Evolutionary conservation across 1,140 invertebrate species (phyloP).

Genomic region (Zaprionus tsacasi): DNA sequence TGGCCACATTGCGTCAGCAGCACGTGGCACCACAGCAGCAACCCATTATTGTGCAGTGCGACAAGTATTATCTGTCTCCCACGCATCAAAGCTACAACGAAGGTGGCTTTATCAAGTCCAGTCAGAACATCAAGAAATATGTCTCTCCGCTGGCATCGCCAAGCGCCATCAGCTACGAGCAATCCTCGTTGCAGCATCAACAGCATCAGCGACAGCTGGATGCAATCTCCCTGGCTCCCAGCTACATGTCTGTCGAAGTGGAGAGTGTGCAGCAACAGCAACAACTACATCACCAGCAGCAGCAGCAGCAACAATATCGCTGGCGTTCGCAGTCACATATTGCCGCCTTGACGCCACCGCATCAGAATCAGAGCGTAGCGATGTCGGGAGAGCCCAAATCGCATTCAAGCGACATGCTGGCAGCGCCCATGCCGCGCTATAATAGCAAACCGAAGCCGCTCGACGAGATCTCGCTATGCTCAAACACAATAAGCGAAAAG

Average conservation of each 20-base stretch:
- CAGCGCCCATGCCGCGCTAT: conserved; percentile 57
- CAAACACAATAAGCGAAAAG: conserved; percentile 72
- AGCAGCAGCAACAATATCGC: conserved; percentile 58
- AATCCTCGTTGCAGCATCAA: conserved; percentile 54
- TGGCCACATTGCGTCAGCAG: conserved; percentile 74
- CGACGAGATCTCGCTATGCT: conserved; percentile 75
- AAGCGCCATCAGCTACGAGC: conserved; percentile 60
- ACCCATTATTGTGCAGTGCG: conserved; percentile 78
- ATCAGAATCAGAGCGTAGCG: conserved; percentile 50
- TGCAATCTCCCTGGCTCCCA: conserved; percentile 76
- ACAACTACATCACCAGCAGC: conserved; percentile 44
- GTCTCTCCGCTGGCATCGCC: conserved; percentile 73
- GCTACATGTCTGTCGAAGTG: conserved; percentile 74
- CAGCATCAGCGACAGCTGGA: conserved; percentile 66
- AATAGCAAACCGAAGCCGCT: conserved; percentile 43
- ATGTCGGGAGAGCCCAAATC: conserved; percentile 55
- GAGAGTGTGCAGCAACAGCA: conserved; percentile 51
- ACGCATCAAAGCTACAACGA: conserved; percentile 79
- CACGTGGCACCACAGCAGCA: conserved; percentile 74
- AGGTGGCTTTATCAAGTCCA: conserved; percentile 80
- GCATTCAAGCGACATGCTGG: conserved; percentile 79
- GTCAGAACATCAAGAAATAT: conserved; percentile 81
- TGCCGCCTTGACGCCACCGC: conserved; percentile 62
- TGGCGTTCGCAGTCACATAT: conserved; percentile 79
- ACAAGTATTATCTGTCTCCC: conserved; percentile 80